Evolutionary conservation across 2,797 vertebrate genomes (phyloP).

Genomic region (Acanthurus leucopareius): DNA sequence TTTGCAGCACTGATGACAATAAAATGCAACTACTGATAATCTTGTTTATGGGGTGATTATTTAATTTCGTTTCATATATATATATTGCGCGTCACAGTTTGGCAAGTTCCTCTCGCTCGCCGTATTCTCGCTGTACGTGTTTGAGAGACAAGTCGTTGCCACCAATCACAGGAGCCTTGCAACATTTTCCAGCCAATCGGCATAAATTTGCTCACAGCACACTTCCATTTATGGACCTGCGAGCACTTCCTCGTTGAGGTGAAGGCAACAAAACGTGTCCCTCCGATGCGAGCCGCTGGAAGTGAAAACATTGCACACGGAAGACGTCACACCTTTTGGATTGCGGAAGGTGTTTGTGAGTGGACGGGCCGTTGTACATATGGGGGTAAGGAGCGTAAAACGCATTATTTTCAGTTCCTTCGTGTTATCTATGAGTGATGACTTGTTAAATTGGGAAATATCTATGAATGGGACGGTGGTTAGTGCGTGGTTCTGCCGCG

Average conservation of each 20-base stretch:
- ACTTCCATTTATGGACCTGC: slow-evolving; percentile 56
- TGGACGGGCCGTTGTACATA: slow-evolving; percentile 20
- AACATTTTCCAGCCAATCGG: slow-evolving; percentile 70
- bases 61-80: neutral
- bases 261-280: slow-evolving; percentile 72
- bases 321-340: slow-evolving; percentile 7
- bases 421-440: slow-evolving; percentile 24
- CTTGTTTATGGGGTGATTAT: neutral
- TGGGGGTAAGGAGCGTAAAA: slow-evolving; percentile 69
- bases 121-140: slow-evolving; percentile 31
- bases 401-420: slow-evolving; percentile 6
- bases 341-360: neutral
- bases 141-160: slow-evolving; percentile 46
- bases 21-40: slow-evolving; percentile 5
- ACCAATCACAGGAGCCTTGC: slow-evolving; percentile 72
- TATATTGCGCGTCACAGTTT: neutral
- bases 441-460: slow-evolving; percentile 25
- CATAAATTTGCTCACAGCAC: neutral
- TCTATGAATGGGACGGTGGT: slow-evolving; percentile 20
- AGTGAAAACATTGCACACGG: neutral
- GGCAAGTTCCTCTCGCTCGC: slow-evolving; percentile 58
- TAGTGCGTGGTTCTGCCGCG: neutral
- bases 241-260: slow-evolving; percentile 68
- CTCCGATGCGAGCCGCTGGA: slow-evolving; percentile 32
- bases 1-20: slow-evolving; percentile 18